These are phyloP conservation scores for Oithona nana DNA, from an alignment of 2,888 invertebrate species.

Conservation along the genomic window DNA sequence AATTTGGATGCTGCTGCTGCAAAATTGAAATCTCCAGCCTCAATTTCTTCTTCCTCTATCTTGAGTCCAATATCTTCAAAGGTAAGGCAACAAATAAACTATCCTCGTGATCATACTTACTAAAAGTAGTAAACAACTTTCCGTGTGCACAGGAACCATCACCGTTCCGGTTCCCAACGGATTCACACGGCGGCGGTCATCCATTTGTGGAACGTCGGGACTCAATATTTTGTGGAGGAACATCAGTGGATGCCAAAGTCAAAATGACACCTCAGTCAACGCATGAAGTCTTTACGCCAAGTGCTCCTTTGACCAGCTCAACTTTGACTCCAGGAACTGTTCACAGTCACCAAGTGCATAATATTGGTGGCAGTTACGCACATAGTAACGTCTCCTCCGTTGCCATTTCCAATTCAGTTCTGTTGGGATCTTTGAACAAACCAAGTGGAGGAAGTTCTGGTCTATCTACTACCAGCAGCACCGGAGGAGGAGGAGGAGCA, in stretches of 20 bases:
- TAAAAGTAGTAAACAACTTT: no score
- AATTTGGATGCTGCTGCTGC: not conserved
- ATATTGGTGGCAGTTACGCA: not conserved
- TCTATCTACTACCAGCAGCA: no score
- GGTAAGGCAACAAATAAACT: no score
- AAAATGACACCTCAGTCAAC: not conserved
- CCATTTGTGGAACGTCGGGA: not conserved
- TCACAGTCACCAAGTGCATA: not conserved
- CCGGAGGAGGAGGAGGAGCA: no score
- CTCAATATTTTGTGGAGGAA: not conserved
- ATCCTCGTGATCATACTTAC: no score
- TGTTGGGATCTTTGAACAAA: not conserved
- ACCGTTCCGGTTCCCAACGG: not conserved
- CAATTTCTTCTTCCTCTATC: not conserved
- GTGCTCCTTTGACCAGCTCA: not conserved
- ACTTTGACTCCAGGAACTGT: not conserved
- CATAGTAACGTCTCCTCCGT: not conserved
- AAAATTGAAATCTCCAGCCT: conserved; percentile 1
- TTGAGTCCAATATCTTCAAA: not conserved
- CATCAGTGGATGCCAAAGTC: not conserved
- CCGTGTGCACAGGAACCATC: no score
- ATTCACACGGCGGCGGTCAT: not conserved
- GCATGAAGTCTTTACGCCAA: no score
- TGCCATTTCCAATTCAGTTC: not conserved
- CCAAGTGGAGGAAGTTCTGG: no score